Evolutionary conservation across 2,888 invertebrate species (phyloP), one percentile per base, ranked within the genome.

Genomic region (Sarcophaga caerulescens): DNA sequence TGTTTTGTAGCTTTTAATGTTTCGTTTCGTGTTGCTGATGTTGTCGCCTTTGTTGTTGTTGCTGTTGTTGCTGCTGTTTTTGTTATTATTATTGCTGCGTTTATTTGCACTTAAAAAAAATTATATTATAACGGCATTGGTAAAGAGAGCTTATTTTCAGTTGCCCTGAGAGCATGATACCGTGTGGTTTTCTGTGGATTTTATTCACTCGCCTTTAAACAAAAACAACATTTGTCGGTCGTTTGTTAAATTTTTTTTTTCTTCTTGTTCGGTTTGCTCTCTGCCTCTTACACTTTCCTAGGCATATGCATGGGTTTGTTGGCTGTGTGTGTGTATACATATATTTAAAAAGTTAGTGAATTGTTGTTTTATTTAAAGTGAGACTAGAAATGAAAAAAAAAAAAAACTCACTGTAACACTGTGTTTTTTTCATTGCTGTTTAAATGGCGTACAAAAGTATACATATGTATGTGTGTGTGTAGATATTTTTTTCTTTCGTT

Each of bases 131-230:
- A 86, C 86, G 86, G 86, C 84, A 81, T 81, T 84, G 86, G 78
- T 75, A 86, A 84, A 86, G 86, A 86, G 86, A 84, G 84, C 84
- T 81, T 84, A 84, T 86, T 86, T 86, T 86, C 78, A 84, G 86
- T 86, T 81, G 86, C 84, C 84, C 86, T 86, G 86, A 84, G 86
- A 86, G 86, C 86, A 84, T 86, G 86, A 86, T 78, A 86, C 84
- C 86, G 86, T 86, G 84, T 78, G 84, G 86, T 86, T 86, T 86
- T 86, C 77, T 78, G 83, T 77, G 68, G 70, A 86, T 84, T 86
- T 75, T 84, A 78, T 83, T 86, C 78, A 81, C 83, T 80, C 73
- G 68, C 23, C 70, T 85, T 82, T 52, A 78, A 86, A 75, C 65
- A 74, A 17, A 12, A 52, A 52, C 17, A 78, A 75, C 60, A 74